phyloP scores from a whole-genome alignment of 2,797 vertebrate genomes.

The Ptychobarbus kaznakovi region DNA sequence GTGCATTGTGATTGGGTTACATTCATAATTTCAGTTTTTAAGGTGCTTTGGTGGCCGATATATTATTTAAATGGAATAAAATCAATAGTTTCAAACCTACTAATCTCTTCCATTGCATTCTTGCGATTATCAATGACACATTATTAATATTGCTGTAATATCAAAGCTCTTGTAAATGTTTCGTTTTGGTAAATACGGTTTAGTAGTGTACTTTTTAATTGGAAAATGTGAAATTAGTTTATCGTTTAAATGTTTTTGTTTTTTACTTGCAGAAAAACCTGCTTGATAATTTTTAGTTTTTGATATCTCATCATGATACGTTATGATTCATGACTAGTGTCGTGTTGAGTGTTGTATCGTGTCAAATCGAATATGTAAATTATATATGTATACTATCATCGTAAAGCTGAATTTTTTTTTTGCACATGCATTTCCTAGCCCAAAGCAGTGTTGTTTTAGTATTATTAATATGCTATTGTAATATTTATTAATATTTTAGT shows the following conservation, averaged over 20 bases:
- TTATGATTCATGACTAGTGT: too few relatives aligned
- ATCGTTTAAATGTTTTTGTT: not conserved
- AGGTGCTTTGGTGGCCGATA: not conserved
- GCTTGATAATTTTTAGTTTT: not conserved
- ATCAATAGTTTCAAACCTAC: not conserved
- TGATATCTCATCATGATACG: not conserved
- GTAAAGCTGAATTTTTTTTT: not conserved
- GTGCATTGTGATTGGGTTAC: not conserved
- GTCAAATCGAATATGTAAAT: not conserved
- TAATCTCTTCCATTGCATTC: not conserved
- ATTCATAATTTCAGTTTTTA: too few relatives aligned
- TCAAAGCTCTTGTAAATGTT: not conserved
- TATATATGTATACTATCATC: too few relatives aligned
- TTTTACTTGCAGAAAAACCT: not conserved
- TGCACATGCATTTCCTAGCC: not conserved
- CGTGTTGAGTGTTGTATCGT: too few relatives aligned
- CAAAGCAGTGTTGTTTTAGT: not conserved
- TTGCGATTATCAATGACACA: not conserved
- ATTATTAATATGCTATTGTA: not conserved
- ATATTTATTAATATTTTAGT: not conserved
- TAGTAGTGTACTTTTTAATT: not conserved
- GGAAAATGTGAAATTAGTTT: not conserved
- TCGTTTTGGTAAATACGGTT: not conserved
- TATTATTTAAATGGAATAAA: not conserved
- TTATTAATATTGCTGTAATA: not conserved